Conservation (phyloP, 2,113 vertebrate species). For the Nanger granti region DNA sequence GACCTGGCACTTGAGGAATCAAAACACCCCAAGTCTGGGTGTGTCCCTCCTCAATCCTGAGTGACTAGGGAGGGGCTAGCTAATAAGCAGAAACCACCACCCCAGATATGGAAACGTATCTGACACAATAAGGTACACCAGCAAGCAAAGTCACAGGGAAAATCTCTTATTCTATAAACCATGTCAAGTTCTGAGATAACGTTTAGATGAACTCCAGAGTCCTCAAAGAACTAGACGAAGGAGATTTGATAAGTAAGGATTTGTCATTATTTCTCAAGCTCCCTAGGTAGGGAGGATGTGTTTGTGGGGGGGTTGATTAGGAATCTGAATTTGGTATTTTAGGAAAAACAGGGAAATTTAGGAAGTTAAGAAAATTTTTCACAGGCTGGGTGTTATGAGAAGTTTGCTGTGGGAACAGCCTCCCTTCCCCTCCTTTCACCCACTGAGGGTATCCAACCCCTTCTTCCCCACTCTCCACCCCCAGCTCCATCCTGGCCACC, state of each 20-base stretch:
- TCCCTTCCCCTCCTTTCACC: background rate
- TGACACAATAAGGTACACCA: background rate
- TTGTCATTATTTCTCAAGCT: background rate
- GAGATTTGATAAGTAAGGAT: background rate
- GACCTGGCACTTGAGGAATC: background rate
- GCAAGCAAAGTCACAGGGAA: background rate
- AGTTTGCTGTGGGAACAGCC: background rate
- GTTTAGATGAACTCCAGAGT: background rate
- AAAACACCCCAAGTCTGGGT: background rate
- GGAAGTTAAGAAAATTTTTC: background rate
- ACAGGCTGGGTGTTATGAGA: background rate
- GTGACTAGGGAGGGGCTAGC: background rate
- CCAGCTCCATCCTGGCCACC: background rate
- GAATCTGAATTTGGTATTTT: background rate
- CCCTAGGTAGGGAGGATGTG: rapidly evolving
- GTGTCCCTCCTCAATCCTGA: background rate
- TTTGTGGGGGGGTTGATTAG: background rate
- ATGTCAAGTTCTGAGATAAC: background rate
- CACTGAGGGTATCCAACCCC: rapidly evolving
- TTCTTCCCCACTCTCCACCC: background rate
- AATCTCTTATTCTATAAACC: background rate
- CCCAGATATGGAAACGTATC: background rate
- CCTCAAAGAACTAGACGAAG: background rate
- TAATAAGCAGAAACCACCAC: background rate
- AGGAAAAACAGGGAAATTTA: background rate